Evolutionary conservation across 2,113 vertebrate genomes (phyloP).

Genomic region (Dendropsophus ebraccatus): DNA sequence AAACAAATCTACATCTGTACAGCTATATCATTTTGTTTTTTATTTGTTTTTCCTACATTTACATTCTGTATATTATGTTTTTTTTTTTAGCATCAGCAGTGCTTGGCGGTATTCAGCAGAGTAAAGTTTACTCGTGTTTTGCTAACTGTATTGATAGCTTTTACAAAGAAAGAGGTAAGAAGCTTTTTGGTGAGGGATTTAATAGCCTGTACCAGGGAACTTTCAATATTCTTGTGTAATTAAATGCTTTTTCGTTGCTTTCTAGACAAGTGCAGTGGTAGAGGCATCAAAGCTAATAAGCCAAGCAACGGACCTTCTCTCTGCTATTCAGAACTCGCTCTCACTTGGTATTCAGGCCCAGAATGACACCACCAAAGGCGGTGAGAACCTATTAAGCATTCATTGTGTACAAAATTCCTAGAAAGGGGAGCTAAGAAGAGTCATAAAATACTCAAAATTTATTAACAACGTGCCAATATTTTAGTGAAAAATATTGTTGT

Average conservation of each 20-base stretch:
- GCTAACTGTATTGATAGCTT: slow-evolving; percentile 89
- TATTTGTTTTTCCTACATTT: neutral
- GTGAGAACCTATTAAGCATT: slow-evolving; percentile 68
- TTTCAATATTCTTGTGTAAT: neutral
- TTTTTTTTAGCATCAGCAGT: slow-evolving; percentile 93
- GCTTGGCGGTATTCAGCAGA: slow-evolving; percentile 90
- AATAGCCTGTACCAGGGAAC: no score
- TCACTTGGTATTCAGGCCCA: slow-evolving; percentile 95
- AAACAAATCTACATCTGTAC: no score
- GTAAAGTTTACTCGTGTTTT: slow-evolving; percentile 91
- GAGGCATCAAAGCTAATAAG: slow-evolving; percentile 96
- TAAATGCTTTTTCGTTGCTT: slow-evolving; percentile 60
- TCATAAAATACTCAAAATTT: no score
- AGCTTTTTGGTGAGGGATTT: neutral
- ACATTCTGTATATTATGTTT: neutral
- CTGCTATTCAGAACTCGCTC: slow-evolving; percentile 90
- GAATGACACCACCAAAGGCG: slow-evolving; percentile 98
- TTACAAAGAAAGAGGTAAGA: slow-evolving; percentile 92
- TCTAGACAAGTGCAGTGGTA: slow-evolving; percentile 90
- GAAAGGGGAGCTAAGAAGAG: no score
- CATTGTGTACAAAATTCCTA: no score
- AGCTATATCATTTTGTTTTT: neutral
- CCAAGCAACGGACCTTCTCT: slow-evolving; percentile 91
- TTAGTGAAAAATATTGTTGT: no score
- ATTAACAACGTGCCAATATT: no score